phyloP scores from a whole-genome alignment of 2,797 vertebrate genomes.

The Halcyon leucocephala region DNA sequence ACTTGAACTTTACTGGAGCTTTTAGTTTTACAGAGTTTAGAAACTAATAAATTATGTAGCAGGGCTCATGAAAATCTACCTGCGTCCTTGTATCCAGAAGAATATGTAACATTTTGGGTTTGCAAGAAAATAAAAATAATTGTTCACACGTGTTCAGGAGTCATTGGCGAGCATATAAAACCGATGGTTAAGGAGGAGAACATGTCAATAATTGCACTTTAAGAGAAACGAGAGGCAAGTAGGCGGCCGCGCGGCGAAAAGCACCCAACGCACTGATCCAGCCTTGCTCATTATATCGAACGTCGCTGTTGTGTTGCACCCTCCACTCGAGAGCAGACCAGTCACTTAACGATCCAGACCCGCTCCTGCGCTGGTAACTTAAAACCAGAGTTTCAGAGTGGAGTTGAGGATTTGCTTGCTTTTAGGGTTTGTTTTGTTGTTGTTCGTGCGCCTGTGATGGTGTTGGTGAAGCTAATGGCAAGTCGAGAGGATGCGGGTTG shows the following conservation, averaged over 20 bases:
- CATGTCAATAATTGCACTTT: conserved; percentile 61
- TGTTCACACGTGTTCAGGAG: conserved; percentile 67
- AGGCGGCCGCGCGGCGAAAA: neutral
- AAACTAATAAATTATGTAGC: conserved; percentile 71
- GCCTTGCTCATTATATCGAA: neutral
- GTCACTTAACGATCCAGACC: conserved; percentile 24
- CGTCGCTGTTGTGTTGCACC: neutral
- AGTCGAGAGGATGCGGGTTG: neutral
- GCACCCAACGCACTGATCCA: neutral
- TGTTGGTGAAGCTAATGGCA: neutral
- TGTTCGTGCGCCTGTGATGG: neutral
- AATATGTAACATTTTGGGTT: conserved; percentile 61
- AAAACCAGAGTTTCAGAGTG: conserved; percentile 33
- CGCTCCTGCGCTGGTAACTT: neutral
- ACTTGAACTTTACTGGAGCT: conserved; percentile 69
- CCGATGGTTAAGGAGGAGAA: conserved; percentile 18
- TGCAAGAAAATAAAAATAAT: conserved; percentile 76
- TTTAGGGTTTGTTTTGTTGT: too few species aligned
- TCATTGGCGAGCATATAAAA: conserved; percentile 62
- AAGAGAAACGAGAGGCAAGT: neutral
- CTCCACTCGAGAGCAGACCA: neutral
- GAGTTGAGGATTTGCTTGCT: conserved; percentile 14
- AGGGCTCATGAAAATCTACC: conserved; percentile 66
- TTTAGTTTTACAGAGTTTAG: conserved; percentile 76
- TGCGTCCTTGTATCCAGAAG: neutral